Conservation (phyloP, 2,113 vertebrate species). For the Takifugu flavidus region DNA sequence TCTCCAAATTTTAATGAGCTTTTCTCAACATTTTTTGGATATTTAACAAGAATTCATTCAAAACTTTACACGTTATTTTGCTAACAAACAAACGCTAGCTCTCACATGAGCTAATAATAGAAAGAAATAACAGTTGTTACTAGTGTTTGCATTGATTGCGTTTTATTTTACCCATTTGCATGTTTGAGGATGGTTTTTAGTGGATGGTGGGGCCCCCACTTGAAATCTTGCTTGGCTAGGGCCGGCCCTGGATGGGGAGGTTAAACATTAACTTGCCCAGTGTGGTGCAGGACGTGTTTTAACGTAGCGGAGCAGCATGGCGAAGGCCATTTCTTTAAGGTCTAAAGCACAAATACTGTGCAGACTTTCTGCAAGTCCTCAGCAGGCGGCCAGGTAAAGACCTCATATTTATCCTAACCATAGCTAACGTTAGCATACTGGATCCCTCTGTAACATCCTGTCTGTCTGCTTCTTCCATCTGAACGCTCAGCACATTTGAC, state of each 20-base stretch:
- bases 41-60: too few species aligned
- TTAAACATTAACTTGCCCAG: slow-evolving; percentile 63
- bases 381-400: slow-evolving; percentile 45
- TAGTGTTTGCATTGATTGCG: too few species aligned
- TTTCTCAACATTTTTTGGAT: too few species aligned
- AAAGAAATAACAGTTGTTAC: too few species aligned
- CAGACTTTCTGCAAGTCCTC: slow-evolving; percentile 21
- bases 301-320: slow-evolving; percentile 47
- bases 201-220: background rate
- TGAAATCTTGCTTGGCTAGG: too few species aligned
- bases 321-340: slow-evolving; percentile 24
- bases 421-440: background rate
- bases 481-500: background rate
- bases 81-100: too few species aligned
- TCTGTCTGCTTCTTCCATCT: background rate
- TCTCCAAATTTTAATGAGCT: too few species aligned
- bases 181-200: too few species aligned
- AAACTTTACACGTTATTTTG: too few species aligned
- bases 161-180: too few species aligned
- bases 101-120: too few species aligned
- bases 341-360: slow-evolving; percentile 9
- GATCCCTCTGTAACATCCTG: background rate
- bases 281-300: background rate
- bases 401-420: background rate
- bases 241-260: background rate